phyloP scores from a whole-genome alignment of 2,113 vertebrate species.

The Rhipidura dahli region DNA sequence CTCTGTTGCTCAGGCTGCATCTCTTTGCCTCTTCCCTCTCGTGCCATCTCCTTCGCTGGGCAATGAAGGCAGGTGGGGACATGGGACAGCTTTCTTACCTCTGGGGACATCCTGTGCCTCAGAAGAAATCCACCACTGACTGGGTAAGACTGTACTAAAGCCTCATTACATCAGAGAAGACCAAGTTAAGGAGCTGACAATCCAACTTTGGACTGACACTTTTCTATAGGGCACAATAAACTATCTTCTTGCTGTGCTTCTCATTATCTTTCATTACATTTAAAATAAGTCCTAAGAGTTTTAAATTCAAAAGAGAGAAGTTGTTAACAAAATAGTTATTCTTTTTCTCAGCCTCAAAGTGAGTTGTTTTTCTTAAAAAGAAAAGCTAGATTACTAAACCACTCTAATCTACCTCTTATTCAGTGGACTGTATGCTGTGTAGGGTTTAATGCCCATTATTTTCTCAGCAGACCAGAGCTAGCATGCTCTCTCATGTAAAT shows the following conservation, averaged over 20 bases:
- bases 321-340: not conserved
- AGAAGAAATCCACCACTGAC: not conserved
- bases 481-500: not conserved
- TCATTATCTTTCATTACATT: not conserved
- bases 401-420: not conserved
- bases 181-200: not conserved
- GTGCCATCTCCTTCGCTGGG: rapidly evolving
- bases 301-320: not conserved
- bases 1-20: not conserved
- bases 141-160: not conserved
- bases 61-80: not conserved
- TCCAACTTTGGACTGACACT: rapidly evolving
- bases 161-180: not conserved
- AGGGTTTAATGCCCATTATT: not conserved
- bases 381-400: not conserved
- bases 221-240: not conserved
- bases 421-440: not conserved
- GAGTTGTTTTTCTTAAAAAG: not conserved
- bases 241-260: not conserved
- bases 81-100: not conserved
- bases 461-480: not conserved
- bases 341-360: not conserved
- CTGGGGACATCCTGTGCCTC: not conserved
- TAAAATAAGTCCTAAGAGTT: not conserved
- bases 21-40: not conserved